Percentiles rank a stretch among this genome's conserved stretches.
phyloP scores from a whole-genome alignment of 2,113 vertebrate genomes.

The Sinosuthora webbiana region DNA sequence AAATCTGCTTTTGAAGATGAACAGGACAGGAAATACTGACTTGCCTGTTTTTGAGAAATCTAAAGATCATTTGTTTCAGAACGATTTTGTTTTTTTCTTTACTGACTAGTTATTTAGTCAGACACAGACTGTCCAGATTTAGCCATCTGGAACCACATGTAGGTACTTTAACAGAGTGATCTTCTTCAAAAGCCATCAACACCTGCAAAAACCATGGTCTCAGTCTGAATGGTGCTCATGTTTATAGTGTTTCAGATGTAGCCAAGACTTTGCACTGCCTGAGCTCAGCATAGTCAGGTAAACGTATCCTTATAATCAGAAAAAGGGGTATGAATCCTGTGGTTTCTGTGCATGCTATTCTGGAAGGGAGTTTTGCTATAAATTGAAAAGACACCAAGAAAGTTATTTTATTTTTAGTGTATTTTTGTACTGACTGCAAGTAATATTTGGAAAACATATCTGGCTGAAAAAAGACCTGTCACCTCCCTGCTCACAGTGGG shows the following conservation, averaged over 20 bases:
- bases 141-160: background rate
- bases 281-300: background rate
- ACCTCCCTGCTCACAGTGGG: background rate
- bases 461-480: slow-evolving; percentile 13
- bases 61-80: background rate
- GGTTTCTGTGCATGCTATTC: background rate
- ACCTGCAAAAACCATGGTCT: background rate
- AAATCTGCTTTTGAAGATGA: background rate
- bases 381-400: background rate
- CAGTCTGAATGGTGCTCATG: background rate
- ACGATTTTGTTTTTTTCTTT: background rate
- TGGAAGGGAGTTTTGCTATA: background rate
- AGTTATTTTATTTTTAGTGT: background rate
- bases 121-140: background rate
- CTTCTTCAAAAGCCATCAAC: background rate
- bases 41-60: background rate
- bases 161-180: background rate
- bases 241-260: background rate
- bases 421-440: background rate
- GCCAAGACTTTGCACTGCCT: background rate
- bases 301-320: background rate
- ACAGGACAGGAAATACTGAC: background rate
- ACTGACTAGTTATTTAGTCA: background rate
- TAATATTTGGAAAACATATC: background rate
- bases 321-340: background rate